A percentile compares a stretch with the other conserved stretches of the same genome.
Evolutionary conservation across 2,113 vertebrate genomes (phyloP).

Genomic region (Nestor notabilis): DNA sequence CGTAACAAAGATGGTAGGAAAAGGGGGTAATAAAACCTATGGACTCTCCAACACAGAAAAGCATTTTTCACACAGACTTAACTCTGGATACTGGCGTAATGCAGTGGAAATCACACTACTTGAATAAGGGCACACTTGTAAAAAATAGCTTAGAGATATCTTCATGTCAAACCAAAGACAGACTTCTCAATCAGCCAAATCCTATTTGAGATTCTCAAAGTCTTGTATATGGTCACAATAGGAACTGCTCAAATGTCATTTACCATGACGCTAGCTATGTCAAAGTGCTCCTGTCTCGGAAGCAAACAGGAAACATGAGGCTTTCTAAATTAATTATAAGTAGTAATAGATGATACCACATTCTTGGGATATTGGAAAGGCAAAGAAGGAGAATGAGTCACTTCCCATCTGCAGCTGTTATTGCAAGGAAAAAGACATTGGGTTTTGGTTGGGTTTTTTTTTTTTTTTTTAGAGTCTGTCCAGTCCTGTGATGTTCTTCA

Average conservation of each 20-base stretch:
- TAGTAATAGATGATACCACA: neutral
- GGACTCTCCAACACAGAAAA: neutral
- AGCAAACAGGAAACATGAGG: neutral
- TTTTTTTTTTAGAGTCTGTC: neutral
- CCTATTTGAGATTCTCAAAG: neutral
- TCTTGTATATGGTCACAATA: neutral
- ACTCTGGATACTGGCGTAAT: neutral
- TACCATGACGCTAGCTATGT: rapidly evolving
- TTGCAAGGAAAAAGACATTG: neutral
- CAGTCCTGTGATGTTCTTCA: neutral
- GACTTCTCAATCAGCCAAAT: neutral
- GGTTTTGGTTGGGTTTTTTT: neutral
- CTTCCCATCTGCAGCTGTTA: neutral
- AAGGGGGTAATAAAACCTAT: rapidly evolving
- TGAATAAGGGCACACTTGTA: neutral
- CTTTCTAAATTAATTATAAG: neutral
- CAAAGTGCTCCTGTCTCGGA: neutral
- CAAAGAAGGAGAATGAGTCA: neutral
- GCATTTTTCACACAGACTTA: neutral
- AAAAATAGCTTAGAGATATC: neutral
- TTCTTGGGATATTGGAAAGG: neutral
- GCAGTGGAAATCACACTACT: neutral
- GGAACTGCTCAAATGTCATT: neutral
- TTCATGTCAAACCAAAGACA: neutral
- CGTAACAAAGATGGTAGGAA: neutral